Percentiles rank a stretch among this genome's conserved stretches.
Conservation (phyloP, 2,888 invertebrate species). For the Exephanes ischioxanthus region DNA sequence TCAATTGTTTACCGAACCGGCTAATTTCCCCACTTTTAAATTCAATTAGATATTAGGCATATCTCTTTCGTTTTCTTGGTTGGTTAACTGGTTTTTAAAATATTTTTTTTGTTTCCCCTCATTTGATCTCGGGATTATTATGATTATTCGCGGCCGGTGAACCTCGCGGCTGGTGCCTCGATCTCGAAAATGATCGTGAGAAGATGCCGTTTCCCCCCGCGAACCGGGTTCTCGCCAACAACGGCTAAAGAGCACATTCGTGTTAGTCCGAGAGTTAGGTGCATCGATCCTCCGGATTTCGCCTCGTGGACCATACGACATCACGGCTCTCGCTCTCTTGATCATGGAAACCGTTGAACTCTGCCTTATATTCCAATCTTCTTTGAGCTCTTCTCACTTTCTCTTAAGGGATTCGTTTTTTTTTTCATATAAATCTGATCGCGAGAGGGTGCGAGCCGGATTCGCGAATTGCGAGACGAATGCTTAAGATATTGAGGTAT, state of each 20-base stretch:
- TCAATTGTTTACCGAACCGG: neutral
- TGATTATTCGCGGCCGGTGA: constrained; percentile 53
- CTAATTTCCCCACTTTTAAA: constrained; percentile 14
- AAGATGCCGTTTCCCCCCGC: constrained; percentile 66
- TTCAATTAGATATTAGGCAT: constrained; percentile 37
- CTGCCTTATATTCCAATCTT: constrained; percentile 63
- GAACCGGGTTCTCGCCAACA: constrained; percentile 63
- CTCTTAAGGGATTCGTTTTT: neutral
- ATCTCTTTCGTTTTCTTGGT: constrained; percentile 4
- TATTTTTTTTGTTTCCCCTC: constrained; percentile 29
- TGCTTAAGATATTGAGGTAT: constrained; percentile 67
- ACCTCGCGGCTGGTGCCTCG: constrained; percentile 31
- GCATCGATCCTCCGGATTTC: constrained; percentile 65
- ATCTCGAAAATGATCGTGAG: constrained; percentile 68
- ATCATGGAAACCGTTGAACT: constrained; percentile 50
- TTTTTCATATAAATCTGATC: constrained; percentile 22
- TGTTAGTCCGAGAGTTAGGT: constrained; percentile 69
- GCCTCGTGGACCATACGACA: constrained; percentile 35
- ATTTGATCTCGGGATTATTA: constrained; percentile 41
- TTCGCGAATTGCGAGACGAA: constrained; percentile 51
- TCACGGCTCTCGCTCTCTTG: constrained; percentile 51
- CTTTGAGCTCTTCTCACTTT: constrained; percentile 35
- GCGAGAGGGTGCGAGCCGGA: constrained; percentile 9
- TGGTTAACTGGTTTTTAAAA: constrained; percentile 31
- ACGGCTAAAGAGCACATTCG: constrained; percentile 70